A percentile compares a stretch with the other conserved stretches of the same genome.
Evolutionary conservation across 2,888 invertebrate species (phyloP).

Genomic region (Amphipoea lucens): DNA sequence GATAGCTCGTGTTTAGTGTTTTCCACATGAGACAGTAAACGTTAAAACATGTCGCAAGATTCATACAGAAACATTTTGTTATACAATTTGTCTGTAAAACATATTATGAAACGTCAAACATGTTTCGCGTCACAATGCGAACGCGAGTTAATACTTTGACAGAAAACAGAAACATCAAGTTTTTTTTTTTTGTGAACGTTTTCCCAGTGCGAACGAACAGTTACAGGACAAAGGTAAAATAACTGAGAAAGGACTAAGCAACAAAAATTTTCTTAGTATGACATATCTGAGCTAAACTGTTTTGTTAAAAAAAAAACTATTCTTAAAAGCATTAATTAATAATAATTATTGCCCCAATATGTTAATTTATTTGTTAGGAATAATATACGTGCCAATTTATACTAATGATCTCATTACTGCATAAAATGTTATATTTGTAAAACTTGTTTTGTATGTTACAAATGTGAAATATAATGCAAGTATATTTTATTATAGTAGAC

Average conservation of each 20-base stretch:
- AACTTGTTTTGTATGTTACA: conserved; percentile 48
- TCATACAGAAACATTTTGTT: too few species aligned
- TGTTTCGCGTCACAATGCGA: too few species aligned
- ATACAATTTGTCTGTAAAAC: too few species aligned
- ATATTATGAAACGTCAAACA: too few species aligned
- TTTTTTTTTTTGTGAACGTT: too few species aligned
- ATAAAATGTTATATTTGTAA: conserved; percentile 61
- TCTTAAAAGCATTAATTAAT: neutral
- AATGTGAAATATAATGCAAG: conserved; percentile 62
- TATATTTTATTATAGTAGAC: conserved; percentile 32
- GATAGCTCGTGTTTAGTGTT: too few species aligned
- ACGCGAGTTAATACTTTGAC: too few species aligned
- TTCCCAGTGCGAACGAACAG: too few species aligned
- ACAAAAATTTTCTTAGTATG: neutral
- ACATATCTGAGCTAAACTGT: neutral
- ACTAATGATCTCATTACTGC: conserved; percentile 62
- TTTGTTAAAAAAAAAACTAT: neutral
- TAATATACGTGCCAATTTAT: conserved; percentile 64
- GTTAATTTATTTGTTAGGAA: conserved; percentile 53
- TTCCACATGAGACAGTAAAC: too few species aligned
- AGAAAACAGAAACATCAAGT: too few species aligned
- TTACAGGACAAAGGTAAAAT: neutral
- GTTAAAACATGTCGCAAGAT: too few species aligned
- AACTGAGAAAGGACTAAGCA: neutral
- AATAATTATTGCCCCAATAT: conserved; percentile 6